Conservation (phyloP, 2,888 invertebrate genomes). For the Ectobius pallidus region DNA sequence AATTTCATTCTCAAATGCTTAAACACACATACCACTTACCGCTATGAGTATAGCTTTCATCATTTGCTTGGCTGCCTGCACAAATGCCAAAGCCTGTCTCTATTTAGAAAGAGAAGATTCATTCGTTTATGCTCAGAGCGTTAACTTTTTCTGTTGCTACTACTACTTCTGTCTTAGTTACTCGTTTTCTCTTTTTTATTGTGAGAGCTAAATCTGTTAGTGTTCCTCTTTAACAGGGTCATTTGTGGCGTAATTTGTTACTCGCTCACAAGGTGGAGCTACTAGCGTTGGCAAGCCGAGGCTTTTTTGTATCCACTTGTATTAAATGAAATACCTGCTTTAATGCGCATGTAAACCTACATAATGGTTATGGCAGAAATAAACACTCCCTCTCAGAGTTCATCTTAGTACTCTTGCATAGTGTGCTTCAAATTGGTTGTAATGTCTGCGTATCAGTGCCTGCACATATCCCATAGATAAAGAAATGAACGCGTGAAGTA, state of each 20-base stretch:
- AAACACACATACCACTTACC: neutral
- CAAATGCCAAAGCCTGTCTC: neutral
- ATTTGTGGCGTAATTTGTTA: constrained; percentile 10
- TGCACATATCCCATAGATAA: too few species aligned
- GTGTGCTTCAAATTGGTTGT: too few species aligned
- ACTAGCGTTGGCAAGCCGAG: neutral
- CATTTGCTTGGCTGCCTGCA: neutral
- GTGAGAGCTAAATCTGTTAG: neutral
- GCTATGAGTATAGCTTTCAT: neutral
- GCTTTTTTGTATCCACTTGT: too few species aligned
- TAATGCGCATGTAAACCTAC: too few species aligned
- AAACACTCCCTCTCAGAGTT: too few species aligned
- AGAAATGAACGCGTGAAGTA: too few species aligned
- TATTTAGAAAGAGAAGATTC: neutral
- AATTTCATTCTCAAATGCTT: too few species aligned
- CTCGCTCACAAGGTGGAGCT: neutral
- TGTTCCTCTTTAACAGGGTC: neutral
- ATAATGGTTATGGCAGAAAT: too few species aligned
- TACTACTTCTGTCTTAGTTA: neutral
- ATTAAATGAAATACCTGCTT: too few species aligned
- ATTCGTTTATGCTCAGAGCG: neutral
- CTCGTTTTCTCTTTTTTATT: neutral
- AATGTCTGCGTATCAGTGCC: too few species aligned
- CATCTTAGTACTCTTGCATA: too few species aligned
- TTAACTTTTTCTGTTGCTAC: neutral